Percentiles rank a stretch among this genome's conserved stretches.
phyloP scores from a whole-genome alignment of 2,888 invertebrate species.

The Gymnosoma rotundatum region DNA sequence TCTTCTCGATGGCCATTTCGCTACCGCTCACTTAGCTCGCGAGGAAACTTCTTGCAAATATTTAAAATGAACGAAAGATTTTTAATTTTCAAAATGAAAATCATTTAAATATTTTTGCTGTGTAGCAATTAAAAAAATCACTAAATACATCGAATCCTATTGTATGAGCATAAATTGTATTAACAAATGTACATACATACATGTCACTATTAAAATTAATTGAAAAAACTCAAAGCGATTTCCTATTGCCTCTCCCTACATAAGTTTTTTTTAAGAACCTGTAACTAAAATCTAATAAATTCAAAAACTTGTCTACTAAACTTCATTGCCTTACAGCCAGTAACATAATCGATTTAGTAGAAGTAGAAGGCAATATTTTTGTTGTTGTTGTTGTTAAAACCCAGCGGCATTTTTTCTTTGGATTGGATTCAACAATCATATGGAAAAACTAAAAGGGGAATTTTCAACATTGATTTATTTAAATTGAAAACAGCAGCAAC shows the following conservation, averaged over 20 bases:
- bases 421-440: background rate
- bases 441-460: too few species aligned
- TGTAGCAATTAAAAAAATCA: too few species aligned
- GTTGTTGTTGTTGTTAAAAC: slow-evolving; percentile 1
- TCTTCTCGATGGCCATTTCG: too few species aligned
- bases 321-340: background rate
- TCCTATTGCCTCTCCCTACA: background rate
- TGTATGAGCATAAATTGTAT: too few species aligned
- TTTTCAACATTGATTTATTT: too few species aligned
- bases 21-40: too few species aligned
- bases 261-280: background rate
- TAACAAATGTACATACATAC: background rate
- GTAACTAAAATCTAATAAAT: slow-evolving; percentile 39
- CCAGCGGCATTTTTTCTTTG: slow-evolving; percentile 26
- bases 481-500: too few species aligned
- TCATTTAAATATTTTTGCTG: too few species aligned
- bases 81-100: too few species aligned
- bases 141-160: too few species aligned
- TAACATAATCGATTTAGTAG: slow-evolving; percentile 31
- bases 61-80: too few species aligned
- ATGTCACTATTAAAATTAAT: background rate
- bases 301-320: slow-evolving; percentile 31
- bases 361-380: background rate
- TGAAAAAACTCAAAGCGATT: background rate
- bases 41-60: too few species aligned